Base-by-base conservation (phyloP, 2,113 vertebrate species). In the Apteryx mantelli region DNA sequence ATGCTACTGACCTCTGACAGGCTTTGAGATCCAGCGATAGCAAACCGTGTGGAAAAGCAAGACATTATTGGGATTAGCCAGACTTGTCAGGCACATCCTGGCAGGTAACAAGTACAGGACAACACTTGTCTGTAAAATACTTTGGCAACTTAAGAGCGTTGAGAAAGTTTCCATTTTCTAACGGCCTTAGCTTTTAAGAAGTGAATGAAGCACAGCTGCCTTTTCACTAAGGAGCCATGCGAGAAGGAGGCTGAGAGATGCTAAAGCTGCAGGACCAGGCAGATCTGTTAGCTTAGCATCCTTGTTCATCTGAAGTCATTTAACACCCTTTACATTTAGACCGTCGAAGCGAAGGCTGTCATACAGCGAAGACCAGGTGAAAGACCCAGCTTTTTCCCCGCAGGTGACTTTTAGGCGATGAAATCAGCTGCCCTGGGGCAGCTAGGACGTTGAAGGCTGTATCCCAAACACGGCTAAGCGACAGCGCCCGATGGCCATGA, bases 151-250 rank as follows among this genome's bases (percentile, higher is more conserved):
- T 25, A 73, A 68, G 66, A 64, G 66, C 42, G 58, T 61, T 82
- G 84, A 55, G 68, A 85, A 92, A 26, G 26, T 25, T 85, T 48
- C 66, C 70, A 40, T 55, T 86, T 89, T 68, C 66, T 52, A 71
- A 86, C 74, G 18, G 66, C 63, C 40, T 65, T 32, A 13, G 40
- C 40, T 94, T 91, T 82, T 74, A 28, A 71, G 55, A 50, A 85
- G 52, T 21, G 55, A 89, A 90, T 76, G 82, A 95, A 79, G 81
- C 21, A 38, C 85, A 88, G 89, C 66, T 95, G 89, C 60, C 92
- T 91, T 94, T 88, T 22, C 50, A 66, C 8, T 25, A 76, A 88
- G 58, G 9, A 88, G 60, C 85, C 85, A 64, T 8, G 8, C 86
- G 89, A 95, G 74, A 74, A 53, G 26, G 55, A 74, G 69, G 53